Base-by-base conservation (phyloP, 2,888 invertebrate genomes). In the Sarcophaga carnaria region DNA sequence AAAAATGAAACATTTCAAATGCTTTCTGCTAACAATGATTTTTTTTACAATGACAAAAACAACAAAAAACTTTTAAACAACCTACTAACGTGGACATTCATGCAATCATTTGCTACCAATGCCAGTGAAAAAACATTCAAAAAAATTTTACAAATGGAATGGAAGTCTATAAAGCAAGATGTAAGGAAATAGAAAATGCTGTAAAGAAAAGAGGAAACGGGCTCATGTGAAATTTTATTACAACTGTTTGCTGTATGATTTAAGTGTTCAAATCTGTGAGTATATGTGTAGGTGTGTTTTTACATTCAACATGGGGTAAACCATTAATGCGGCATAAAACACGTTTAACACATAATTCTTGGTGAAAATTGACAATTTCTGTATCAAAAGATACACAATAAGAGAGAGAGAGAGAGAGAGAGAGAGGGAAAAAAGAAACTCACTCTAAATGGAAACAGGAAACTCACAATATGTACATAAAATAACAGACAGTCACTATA, bases 261-360 rank as follows among this genome's bases (percentile, higher is more conserved):
- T 49, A 49, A 64, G 27, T 77, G n/a, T 25, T 22, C 3, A n/a
- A 62, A 62, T 20, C 14, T 62, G 62, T n/a, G 62, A n/a, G 62
- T 22, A 11, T 62, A 20, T 62, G 62, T 69, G 49, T 37, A 37
- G 25, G 20, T 79, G 62, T 67, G 20, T 12, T 66, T 83, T 76
- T 63, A 84, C 81, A 87, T 81, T 76, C 81, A 81, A 79, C 87
- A 84, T 81, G 81, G 75, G 83, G 81, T 84, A 83, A 54, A 87
- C 87, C 87, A 88, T 89, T 89, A 89, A 88, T 89, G 88, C 86
- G 80, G 86, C 82, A 86, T 88, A 88, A 85, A 88, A 89, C 90
- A 89, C 89, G 89, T 89, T 90, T 89, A 89, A 83, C 89, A 89
- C 89, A 89, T 89, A 88, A 88, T 88, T 89, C 88, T 89, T 88